Evolutionary conservation across 2,888 invertebrate genomes (phyloP), one percentile per base, ranked within the genome.

Genomic region (Tinea pellionella): DNA sequence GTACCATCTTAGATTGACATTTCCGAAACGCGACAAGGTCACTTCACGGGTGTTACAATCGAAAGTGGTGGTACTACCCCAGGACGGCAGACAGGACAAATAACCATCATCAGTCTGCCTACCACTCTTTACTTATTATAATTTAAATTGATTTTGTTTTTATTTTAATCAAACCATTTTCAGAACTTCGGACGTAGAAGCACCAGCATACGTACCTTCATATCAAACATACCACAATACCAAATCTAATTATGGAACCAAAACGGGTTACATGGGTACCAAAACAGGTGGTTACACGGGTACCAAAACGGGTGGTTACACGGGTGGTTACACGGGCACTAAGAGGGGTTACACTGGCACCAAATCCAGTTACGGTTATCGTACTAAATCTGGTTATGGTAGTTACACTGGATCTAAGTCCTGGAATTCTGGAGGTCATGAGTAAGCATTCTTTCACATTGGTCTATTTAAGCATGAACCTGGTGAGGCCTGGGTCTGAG

Each of bases 151-250:
- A n/a, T n/a, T n/a, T n/a, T n/a, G n/a, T n/a, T n/a, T n/a, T n/a
- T n/a, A n/a, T n/a, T n/a, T n/a, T n/a, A n/a, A n/a, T n/a, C n/a
- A n/a, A n/a, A n/a, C n/a, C n/a, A n/a, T 24, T 24, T 24, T 24
- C 24, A 24, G 47, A n/a, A 15, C n/a, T 6, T 75, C 82, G 0
- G 86, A 86, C 62, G 84, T 84, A 0, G 70, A 77, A 64, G 83
- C 85, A 0, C 84, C 85, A 0, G 65, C 71, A 0, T 85, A 87
- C 65, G 65, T 74, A 11, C 85, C 85, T 0, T 37, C 79, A 0
- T 77, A 82, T 63, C 62, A 75, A 58, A 66, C 62, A 59, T 43
- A 64, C 0, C 64, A 63, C 13, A 65, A 64, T 2, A 71, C 71
- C 0, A 75, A 76, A 62, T 68, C 68, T 0, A 64, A 63, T 0